A percentile compares a stretch with the other conserved stretches of the same genome.
Evolutionary conservation across 2,888 invertebrate species (phyloP).

Genomic region (Hemaris fuciformis): DNA sequence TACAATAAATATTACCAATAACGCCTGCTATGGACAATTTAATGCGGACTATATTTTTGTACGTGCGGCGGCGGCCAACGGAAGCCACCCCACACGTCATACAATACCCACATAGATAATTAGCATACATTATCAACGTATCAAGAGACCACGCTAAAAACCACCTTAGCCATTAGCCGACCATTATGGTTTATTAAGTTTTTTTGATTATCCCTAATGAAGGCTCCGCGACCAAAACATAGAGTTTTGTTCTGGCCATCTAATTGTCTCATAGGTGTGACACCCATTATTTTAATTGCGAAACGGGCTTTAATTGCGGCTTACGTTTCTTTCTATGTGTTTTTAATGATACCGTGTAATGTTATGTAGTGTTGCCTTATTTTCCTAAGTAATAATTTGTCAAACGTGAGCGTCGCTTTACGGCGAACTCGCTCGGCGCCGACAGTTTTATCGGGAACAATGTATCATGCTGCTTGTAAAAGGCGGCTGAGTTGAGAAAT

Average conservation of each 20-base stretch:
- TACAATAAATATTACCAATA: neutral
- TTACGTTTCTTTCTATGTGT: conserved; percentile 62
- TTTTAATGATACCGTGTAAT: conserved; percentile 39
- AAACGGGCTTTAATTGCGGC: conserved; percentile 66
- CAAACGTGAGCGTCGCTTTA: conserved; percentile 5
- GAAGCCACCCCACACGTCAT: conserved; percentile 1
- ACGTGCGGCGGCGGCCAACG: neutral
- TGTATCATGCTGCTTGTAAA: neutral
- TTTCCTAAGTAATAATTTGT: conserved; percentile 14
- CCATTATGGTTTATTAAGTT: conserved; percentile 52
- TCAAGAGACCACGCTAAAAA: conserved; percentile 45
- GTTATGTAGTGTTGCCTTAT: conserved; percentile 14
- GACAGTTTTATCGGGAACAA: neutral
- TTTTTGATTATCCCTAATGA: conserved; percentile 59
- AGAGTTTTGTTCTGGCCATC: conserved; percentile 67
- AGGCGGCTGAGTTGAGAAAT: neutral
- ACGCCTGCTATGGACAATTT: neutral
- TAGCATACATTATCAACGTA: conserved; percentile 47
- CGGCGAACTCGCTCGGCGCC: neutral
- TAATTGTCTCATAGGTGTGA: conserved; percentile 81
- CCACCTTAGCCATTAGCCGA: conserved; percentile 22
- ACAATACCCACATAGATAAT: conserved; percentile 30
- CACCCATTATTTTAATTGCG: conserved; percentile 79
- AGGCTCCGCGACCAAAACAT: conserved; percentile 48
- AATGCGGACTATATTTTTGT: neutral